A percentile compares a stretch with the other conserved stretches of the same genome.
Conservation (phyloP, 1,140 invertebrate genomes). For the Aphaenogaster ashmeadi region DNA sequence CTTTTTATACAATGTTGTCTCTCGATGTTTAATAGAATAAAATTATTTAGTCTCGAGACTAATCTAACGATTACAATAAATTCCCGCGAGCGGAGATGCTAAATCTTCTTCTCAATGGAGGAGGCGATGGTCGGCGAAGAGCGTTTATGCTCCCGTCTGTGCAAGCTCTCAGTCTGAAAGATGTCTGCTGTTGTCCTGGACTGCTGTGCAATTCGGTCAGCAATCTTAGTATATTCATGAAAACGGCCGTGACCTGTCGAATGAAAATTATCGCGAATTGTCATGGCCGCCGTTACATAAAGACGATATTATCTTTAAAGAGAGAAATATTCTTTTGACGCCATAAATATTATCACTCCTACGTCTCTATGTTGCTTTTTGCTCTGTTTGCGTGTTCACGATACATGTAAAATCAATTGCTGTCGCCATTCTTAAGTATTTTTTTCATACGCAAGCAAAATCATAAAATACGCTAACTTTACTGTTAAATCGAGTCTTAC, state of each 20-base stretch:
- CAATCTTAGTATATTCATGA: conserved; percentile 70
- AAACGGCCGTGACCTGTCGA: conserved; percentile 78
- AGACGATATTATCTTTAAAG: conserved; percentile 62
- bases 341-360: conserved; percentile 47
- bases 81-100: conserved; percentile 84
- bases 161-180: conserved; percentile 89
- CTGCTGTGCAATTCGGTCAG: conserved; percentile 66
- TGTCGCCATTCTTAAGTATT: not conserved
- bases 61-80: conserved; percentile 32
- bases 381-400: not conserved
- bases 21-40: conserved; percentile 14
- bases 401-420: conserved; percentile 26
- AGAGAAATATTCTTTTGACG: conserved; percentile 35
- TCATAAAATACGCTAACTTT: not conserved
- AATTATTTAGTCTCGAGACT: not conserved
- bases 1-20: not conserved
- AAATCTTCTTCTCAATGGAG: conserved; percentile 80
- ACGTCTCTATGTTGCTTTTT: not conserved
- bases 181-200: conserved; percentile 70
- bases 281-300: conserved; percentile 59
- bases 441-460: not conserved
- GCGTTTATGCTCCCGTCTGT: conserved; percentile 87
- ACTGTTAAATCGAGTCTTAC: not conserved
- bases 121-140: conserved; percentile 53
- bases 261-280: conserved; percentile 66